Base-by-base conservation (phyloP, 2,113 vertebrate species). In the Rhinoderma darwinii region DNA sequence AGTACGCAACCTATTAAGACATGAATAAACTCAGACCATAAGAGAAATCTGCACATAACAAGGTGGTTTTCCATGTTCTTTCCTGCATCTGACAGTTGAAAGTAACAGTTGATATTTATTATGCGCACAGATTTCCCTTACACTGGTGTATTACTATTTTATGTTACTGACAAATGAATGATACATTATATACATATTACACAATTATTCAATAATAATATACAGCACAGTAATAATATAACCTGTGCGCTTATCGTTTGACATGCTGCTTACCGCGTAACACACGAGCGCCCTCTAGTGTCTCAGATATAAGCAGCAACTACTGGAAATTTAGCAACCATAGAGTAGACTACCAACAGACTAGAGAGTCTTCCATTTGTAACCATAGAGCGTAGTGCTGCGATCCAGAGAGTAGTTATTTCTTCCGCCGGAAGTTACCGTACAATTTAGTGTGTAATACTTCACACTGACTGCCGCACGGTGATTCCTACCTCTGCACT, bases 401-500 rank as follows among this genome's bases (percentile, higher is more conserved):
- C 6, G 0, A 15, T 4, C 14, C 27, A 37, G 66, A 70, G 32
- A 17, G 75, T 3, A 1, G 17, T 17, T 8, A 4, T 63, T 37
- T 5, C 14, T 81, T 81, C 78, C 78, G 78, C 35, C 78, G 78
- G 78, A 81, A 61, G 32, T 81, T 50, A 20, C 43, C n/a, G 3
- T 32, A 77, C n/a, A 30, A 17, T 77, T 37, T 15, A 17, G 32
- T 2, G 35, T 3, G n/a, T 2, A n/a, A 1, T 37, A 3, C 68
- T 22, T 35, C 35, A 25, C 35, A 0, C 0, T 11, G 35, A 72
- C 20, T 4, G 68, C 37, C 2, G 68, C 9, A 10, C 68, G 35
- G 68, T 1, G 18, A 25, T 22, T 35, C 20, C 37, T 72, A 1
- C 2, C 1, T 27, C n/a, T 32, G 27, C 61, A 14, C 63, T 15